Percentiles rank a stretch among this genome's conserved stretches.
phyloP scores from a whole-genome alignment of 2,113 vertebrate genomes.

The Megaceryle maxima region DNA sequence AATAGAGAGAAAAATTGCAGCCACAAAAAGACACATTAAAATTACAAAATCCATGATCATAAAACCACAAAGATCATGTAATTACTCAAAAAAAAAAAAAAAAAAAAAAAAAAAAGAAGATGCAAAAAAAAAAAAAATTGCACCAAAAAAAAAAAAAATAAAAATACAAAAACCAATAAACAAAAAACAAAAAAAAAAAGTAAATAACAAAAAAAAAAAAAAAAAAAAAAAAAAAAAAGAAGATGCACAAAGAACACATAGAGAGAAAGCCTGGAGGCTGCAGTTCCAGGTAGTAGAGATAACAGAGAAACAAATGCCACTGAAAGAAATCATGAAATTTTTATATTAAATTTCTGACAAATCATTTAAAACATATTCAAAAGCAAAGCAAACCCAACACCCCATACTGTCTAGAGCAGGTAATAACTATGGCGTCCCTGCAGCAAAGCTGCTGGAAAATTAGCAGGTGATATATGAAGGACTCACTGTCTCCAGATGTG shows the following conservation, averaged over 20 bases:
- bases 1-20: not conserved
- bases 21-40: not conserved
- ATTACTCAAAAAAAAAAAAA: not conserved
- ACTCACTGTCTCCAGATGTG: not conserved
- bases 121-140: not conserved
- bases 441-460: not conserved
- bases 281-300: not conserved
- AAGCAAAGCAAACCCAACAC: not conserved
- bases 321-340: not conserved
- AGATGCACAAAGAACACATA: not conserved
- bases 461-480: not conserved
- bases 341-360: not conserved
- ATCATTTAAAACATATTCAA: not conserved
- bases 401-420: not conserved
- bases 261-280: not conserved
- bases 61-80: not conserved
- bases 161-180: too few relatives aligned
- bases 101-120: too few relatives aligned
- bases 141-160: not conserved
- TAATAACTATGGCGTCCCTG: not conserved
- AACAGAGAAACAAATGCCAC: not conserved
- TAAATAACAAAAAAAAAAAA: too few relatives aligned
- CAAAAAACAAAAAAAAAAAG: too few relatives aligned
- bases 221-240: not conserved
- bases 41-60: not conserved